These are phyloP conservation scores for Beaufortia kweichowensis DNA, from an alignment of 2,113 vertebrate species.

Conservation along the genomic window DNA sequence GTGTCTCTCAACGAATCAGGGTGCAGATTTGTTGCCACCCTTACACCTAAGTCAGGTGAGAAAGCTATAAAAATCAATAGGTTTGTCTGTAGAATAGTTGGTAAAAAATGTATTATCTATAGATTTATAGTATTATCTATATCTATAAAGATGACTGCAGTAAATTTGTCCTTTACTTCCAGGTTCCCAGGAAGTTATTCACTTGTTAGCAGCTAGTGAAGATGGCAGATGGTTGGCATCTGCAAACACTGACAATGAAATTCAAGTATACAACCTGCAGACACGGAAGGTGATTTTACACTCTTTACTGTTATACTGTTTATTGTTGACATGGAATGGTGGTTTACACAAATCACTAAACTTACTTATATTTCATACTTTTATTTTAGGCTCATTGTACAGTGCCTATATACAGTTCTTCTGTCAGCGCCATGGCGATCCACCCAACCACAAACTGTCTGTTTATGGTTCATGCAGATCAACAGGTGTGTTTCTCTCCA, in stretches of 20 bases:
- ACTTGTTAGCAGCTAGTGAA: slow-evolving; percentile 78
- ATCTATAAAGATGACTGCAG: too few species aligned
- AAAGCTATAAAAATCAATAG: not conserved
- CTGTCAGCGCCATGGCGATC: slow-evolving; percentile 84
- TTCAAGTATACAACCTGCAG: slow-evolving; percentile 81
- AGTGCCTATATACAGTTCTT: slow-evolving; percentile 82
- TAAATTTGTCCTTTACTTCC: not conserved
- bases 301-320: not conserved
- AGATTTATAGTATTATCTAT: too few species aligned
- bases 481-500: slow-evolving; percentile 76
- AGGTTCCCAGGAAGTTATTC: slow-evolving; percentile 79
- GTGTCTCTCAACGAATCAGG: slow-evolving; percentile 69
- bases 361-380: not conserved
- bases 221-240: slow-evolving; percentile 86
- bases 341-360: not conserved
- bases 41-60: slow-evolving; percentile 80
- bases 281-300: slow-evolving; percentile 75
- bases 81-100: not conserved
- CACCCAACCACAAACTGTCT: slow-evolving; percentile 83
- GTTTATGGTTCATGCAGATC: slow-evolving; percentile 84
- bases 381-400: slow-evolving; percentile 78
- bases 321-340: not conserved
- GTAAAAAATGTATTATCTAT: too few species aligned
- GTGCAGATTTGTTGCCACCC: slow-evolving; percentile 78
- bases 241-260: slow-evolving; percentile 73